phyloP scores from a whole-genome alignment of 2,113 vertebrate species.

The Centrocercus urophasianus region DNA sequence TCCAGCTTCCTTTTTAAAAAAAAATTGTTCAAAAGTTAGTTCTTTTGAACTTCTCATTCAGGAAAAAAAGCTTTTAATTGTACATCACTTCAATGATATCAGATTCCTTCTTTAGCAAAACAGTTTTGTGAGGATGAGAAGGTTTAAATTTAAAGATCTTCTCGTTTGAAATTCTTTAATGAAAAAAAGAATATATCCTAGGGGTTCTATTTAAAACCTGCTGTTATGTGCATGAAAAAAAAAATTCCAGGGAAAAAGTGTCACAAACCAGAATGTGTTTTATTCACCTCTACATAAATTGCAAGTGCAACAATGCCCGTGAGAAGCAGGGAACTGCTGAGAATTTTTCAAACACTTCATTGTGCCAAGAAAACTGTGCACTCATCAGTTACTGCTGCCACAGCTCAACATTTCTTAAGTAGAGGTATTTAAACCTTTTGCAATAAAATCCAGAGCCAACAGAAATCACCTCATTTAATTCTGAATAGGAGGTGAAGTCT shows the following conservation, averaged over 20 bases:
- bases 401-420: background rate
- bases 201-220: background rate
- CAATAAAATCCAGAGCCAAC: background rate
- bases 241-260: background rate
- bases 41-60: background rate
- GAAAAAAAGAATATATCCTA: background rate
- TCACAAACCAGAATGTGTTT: conserved; percentile 13
- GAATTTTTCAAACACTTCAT: conserved; percentile 11
- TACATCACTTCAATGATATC: background rate
- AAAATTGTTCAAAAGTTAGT: background rate
- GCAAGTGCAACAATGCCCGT: conserved; percentile 23
- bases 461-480: background rate
- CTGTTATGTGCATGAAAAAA: background rate
- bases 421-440: background rate
- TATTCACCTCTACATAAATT: background rate
- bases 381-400: conserved; percentile 12
- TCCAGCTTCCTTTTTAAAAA: background rate
- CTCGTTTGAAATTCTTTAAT: background rate
- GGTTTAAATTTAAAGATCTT: background rate
- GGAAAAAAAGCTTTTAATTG: background rate
- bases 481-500: background rate
- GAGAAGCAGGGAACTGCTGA: background rate
- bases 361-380: background rate
- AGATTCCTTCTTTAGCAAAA: conserved; percentile 26
- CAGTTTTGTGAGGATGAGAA: conserved; percentile 26